Evolutionary conservation across 1,140 invertebrate species (phyloP).

Genomic region (Hylaeus anthracinus): DNA sequence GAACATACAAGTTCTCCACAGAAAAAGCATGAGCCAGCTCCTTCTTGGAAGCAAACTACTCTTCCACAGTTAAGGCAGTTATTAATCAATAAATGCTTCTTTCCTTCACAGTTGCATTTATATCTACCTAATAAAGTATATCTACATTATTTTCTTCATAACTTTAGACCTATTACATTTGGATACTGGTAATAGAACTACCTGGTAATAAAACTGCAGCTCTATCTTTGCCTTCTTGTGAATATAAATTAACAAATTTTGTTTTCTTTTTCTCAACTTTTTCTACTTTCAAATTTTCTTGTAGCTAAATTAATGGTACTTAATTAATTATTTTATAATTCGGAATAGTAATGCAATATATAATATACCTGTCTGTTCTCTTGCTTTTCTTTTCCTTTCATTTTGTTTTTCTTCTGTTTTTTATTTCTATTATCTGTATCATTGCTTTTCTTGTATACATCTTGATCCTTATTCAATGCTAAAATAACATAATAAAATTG

Average conservation of each 20-base stretch:
- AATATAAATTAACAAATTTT: constrained; percentile 89
- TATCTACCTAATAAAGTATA: constrained; percentile 85
- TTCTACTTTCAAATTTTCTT: constrained; percentile 77
- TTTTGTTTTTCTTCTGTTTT: constrained; percentile 71
- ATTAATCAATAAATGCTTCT: constrained; percentile 93
- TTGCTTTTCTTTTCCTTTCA: constrained; percentile 61
- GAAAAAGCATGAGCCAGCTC: constrained; percentile 96
- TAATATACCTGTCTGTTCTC: constrained; percentile 36
- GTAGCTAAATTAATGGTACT: constrained; percentile 61
- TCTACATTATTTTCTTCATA: constrained; percentile 34
- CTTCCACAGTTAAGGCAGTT: constrained; percentile 97
- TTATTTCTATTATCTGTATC: constrained; percentile 41
- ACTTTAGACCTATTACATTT: constrained; percentile 33
- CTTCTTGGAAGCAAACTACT: constrained; percentile 97
- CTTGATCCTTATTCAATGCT: constrained; percentile 56
- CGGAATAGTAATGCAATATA: background rate
- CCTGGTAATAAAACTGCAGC: constrained; percentile 86
- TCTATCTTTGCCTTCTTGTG: constrained; percentile 86
- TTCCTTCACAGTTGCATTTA: constrained; percentile 95
- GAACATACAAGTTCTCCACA: constrained; percentile 93
- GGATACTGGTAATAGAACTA: constrained; percentile 59
- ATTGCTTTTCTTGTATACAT: constrained; percentile 64
- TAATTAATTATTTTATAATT: background rate
- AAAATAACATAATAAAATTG: constrained; percentile 24
- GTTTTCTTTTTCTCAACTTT: constrained; percentile 85